Base-by-base conservation (phyloP, 2,888 invertebrate genomes). In the Plebejus melissa region DNA sequence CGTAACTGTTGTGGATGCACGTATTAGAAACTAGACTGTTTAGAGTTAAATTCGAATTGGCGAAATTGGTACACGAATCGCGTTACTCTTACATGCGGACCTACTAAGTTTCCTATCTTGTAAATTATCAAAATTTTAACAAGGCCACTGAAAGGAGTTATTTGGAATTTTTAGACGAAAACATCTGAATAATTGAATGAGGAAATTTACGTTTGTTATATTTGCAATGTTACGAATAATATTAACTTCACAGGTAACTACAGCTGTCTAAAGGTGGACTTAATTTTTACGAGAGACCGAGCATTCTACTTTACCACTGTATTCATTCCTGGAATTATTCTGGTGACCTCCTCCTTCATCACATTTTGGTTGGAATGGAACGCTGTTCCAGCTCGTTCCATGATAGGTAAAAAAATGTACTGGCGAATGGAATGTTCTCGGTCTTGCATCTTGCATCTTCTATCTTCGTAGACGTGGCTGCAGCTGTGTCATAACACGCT, bases 361-460 rank as follows among this genome's bases (percentile, higher is more conserved):
- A 97, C 97, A 79, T 97, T 97, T 94, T 97, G 97, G 97, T 94
- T 97, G 90, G 97, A 97, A 90, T 97, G 97, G 97, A 97, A 97
- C 91, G 97, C 97, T 80, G 97, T 97, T 83, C 97, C 97, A 83
- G 97, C 97, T 82, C 95, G 97, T 89, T 97, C 97, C 86, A 97
- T 97, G 97, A 97, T 97, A 94, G 96, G 96, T 96, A 94, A 95
- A 89, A 83, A 84, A 83, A 84, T 85, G 88, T 71, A 88, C 87
- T 87, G 88, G 88, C 87, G 84, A 84, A 85, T 86, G 86, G 84
- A 86, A 86, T 82, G 86, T 84, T 86, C 86, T 88, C 87, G 88
- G 88, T 88, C 88, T 90, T 89, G 87, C 85, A 86, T 85, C 82
- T 82, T 84, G 86, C 86, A 86, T 87, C 83, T 81, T 87, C 85